Base-by-base conservation (phyloP, 2,888 invertebrate species). In the Cephus pygmeus region DNA sequence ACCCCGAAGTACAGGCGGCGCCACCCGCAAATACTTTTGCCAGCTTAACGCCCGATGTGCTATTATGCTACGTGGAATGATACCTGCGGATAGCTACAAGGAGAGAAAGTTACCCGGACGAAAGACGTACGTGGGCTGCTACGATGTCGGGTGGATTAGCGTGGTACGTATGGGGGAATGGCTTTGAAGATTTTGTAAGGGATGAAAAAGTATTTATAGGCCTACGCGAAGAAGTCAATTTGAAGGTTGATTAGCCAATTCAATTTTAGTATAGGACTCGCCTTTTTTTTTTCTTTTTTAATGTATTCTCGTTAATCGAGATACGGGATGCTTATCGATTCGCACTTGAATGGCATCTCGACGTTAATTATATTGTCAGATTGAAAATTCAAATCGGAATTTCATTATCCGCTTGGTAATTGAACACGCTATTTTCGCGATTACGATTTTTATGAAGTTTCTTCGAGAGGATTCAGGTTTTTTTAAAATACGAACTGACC, bases 21-120 rank as follows among this genome's bases (percentile, higher is more conserved):
- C 75, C 73, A 81, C 80, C 76, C 81, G 80, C 85, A 84, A 85
- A 86, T 84, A 85, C 80, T 86, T 86, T 87, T 86, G 83, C 86
- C 86, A 86, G 83, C 85, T 86, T 86, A 82, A 84, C 81, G 81
- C 78, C 76, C 76, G 69, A 80, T 79, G 75, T 75, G 79, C 76
- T 79, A 78, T 77, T 80, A 77, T 75, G 36, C 23, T 56, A 23
- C 75, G 56, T 23, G 75, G 31, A 31, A 69, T 69, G 69, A 69
- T 69, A 69, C 40, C 23, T 40, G 40, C 23, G 2, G 56, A 23
- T 23, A 9, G 56, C 9, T 56, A 9, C 56, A 3, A 56, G 56
- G 56, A 56, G 9, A 56, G 56, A 56, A 56, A 56, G 23, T 56
- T 56, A 56, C 23, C 9, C 2, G 56, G 23, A 56, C 1, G 23